Evolutionary conservation across 2,113 vertebrate genomes (phyloP).

Genomic region (Tragelaphus strepsiceros): DNA sequence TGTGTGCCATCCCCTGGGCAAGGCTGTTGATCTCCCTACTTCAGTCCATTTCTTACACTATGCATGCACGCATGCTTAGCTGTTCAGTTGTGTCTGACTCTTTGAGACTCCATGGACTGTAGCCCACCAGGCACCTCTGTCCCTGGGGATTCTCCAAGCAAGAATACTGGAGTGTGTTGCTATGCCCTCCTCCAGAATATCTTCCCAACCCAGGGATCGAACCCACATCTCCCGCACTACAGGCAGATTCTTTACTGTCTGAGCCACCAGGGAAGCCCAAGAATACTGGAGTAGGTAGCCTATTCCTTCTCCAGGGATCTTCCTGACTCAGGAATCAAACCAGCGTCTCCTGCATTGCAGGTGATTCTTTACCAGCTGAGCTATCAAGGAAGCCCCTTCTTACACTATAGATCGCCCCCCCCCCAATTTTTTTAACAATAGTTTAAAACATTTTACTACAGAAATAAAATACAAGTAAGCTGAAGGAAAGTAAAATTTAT

Average conservation of each 20-base stretch:
- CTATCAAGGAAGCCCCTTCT: background rate
- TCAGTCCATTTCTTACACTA: background rate
- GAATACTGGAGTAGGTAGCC: background rate
- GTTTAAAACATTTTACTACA: background rate
- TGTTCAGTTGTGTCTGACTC: background rate
- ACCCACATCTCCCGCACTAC: background rate
- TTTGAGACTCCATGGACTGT: background rate
- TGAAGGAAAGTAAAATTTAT: background rate
- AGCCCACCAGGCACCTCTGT: background rate
- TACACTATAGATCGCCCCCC: background rate
- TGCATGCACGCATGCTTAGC: background rate
- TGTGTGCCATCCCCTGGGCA: background rate
- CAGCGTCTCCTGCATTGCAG: background rate
- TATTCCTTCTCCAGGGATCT: background rate
- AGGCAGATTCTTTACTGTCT: background rate
- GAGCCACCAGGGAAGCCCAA: background rate
- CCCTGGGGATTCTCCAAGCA: background rate
- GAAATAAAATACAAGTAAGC: background rate
- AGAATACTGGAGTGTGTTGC: background rate
- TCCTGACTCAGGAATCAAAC: background rate
- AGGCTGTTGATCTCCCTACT: background rate
- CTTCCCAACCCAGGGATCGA: background rate
- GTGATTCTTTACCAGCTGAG: background rate
- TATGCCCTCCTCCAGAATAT: background rate
- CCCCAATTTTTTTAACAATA: background rate